Base-by-base conservation (phyloP, 1,140 invertebrate species). In the Sesamia nonagrioides region DNA sequence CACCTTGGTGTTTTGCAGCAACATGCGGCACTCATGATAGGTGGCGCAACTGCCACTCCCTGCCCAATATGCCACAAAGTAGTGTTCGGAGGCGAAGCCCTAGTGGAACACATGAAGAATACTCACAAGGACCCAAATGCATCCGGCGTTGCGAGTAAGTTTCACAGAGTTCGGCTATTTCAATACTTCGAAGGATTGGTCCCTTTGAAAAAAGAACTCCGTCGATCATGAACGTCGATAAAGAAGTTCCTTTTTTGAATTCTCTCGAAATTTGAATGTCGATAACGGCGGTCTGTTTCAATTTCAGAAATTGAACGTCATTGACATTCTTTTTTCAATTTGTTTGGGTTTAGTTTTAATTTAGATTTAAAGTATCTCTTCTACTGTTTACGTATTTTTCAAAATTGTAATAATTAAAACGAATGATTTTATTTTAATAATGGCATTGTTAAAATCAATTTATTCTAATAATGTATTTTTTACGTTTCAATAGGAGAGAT, bases 61-160 rank as follows among this genome's bases (percentile, higher is more conserved):
- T 99, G 98, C 95, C 98, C 98, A 45, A 96, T 98, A 84, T 99
- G 98, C 95, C 98, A 98, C 96, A 99, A 99, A 95, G 97, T 98
- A 87, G 98, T 98, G 95, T 96, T 98, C 87, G 98, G 98, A 82
- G 97, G 97, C 73, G 98, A 99, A 95, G 97, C 98, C 58, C 96
- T 99, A 61, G 98, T 99, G 96, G 98, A 99, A 93, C 98, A 99
- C 94, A 99, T 99, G 98, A 98, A 98, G 95, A 97, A 98, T 92
- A 98, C 98, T 42, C 98, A 99, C 95, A 99, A 98, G 96, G 98
- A 99, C 90, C 98, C 98, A 42, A 97, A 97, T 94, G 97, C 97
- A 74, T 97, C 97, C 79, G 97, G 97, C 89, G 97, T 98, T 94
- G 97, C 97, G 96, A 98, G 98, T 98, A 98, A 98, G 97, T 97